Base-by-base conservation (phyloP, 2,797 vertebrate species). In the Propithecus perrieri region DNA sequence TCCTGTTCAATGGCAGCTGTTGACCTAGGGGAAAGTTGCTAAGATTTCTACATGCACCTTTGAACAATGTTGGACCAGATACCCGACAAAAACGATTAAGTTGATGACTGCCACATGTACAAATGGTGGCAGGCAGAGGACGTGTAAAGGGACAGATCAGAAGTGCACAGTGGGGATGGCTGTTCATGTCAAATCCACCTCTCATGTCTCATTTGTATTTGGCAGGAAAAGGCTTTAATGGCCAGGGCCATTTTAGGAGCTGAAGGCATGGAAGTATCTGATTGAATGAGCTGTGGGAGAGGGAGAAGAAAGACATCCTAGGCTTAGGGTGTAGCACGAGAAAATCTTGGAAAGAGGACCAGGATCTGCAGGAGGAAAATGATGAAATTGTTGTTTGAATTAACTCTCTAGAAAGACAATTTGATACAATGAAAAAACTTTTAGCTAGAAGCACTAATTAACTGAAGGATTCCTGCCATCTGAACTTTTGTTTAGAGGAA, bases 1-100 rank as follows among this genome's bases (percentile, higher is more conserved):
- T 57, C 30, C 5, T 87, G 22, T 59, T 33, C 50, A 65, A 18
- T 85, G 81, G 55, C 72, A 95, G 71, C 50, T 92, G 41, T 85
- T 96, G 59, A 92, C 14, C 41, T 76, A 92, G n/a, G 71, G 93
- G 65, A 84, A 86, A 41, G 48, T 95, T 94, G 67, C n/a, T 93
- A 95, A 96, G 38, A 96, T 94, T 95, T 87, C 85, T 71, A 2
- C 30, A 87, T 55, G 24, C 22, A 67, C 74, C n/a, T 91, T 89
- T 43, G 38, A 85, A 59, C 0, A 14, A 50, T 81, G 50, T 91
- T 85, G n/a, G 72, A 43, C 46, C 50, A 89, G 57, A 89, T 55
- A 86, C 38, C 10, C 46, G 84, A 63, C 11, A 85, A 43, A 26
- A 57, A 88, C 41, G 33, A 79, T 79, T 71, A 85, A 83, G 53